Conservation (phyloP, 2,888 invertebrate genomes). For the Hirtodrosophila trivittata region DNA sequence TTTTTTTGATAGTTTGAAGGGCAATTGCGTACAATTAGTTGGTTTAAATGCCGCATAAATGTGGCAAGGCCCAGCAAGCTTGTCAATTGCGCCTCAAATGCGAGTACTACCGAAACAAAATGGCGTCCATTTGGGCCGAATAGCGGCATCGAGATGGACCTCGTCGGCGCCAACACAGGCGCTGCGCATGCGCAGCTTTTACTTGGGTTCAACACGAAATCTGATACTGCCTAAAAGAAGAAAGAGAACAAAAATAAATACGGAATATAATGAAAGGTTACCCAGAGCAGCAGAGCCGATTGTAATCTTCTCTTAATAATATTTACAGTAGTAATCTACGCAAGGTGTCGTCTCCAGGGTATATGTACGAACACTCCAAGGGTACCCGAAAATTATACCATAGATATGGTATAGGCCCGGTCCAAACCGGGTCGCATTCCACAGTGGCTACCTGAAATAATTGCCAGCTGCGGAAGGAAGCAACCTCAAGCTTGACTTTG, state of each 20-base stretch:
- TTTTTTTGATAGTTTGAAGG: constrained; percentile 62
- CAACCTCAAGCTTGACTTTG: constrained; percentile 10
- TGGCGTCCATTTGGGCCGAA: constrained; percentile 13
- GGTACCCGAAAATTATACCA: constrained; percentile 39
- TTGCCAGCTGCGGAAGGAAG: constrained; percentile 71
- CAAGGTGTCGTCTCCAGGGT: constrained; percentile 69
- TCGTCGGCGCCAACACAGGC: constrained; percentile 22
- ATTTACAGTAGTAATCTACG: constrained; percentile 80
- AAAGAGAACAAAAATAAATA: constrained; percentile 23
- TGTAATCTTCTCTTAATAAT: constrained; percentile 76
- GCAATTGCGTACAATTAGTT: constrained; percentile 78
- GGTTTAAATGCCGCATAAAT: constrained; percentile 82
- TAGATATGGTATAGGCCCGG: constrained; percentile 37
- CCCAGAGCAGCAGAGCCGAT: constrained; percentile 48
- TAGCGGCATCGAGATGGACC: constrained; percentile 16
- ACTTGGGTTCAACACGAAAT: constrained; percentile 53
- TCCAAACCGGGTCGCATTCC: constrained; percentile 23
- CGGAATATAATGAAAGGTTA: constrained; percentile 72
- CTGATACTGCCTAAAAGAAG: constrained; percentile 48
- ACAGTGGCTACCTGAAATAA: constrained; percentile 74
- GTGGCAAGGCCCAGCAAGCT: constrained; percentile 50
- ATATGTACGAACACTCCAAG: constrained; percentile 10
- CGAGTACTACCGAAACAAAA: constrained; percentile 36
- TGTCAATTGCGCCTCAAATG: constrained; percentile 71
- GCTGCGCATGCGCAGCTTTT: constrained; percentile 71